Base-by-base conservation (phyloP, 2,113 vertebrate genomes). In the Apaloderma vittatum region DNA sequence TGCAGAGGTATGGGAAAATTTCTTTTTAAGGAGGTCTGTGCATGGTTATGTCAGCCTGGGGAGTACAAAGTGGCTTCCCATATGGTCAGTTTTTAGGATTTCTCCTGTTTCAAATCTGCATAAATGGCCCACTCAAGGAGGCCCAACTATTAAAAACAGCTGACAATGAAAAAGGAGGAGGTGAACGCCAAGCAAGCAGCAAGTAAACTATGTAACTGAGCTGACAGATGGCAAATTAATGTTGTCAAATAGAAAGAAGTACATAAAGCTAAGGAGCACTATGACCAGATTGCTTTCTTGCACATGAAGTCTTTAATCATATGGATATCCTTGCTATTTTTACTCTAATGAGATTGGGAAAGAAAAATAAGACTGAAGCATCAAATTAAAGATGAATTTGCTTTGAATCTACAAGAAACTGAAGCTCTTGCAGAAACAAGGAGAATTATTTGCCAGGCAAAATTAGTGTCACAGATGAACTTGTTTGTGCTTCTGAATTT, bases 201-300 rank as follows among this genome's bases (percentile, higher is more conserved):
- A 86, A 97, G 92, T 96, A 95, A 95, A 95, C 91, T 93, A 94
- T 97, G 94, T 84, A 95, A 97, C 94, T 95, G 94, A 95, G 84
- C 76, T 96, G 97, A 97, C 95, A 97, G 96, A 95, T 97, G 97
- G 96, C 95, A 97, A 96, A 92, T 94, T 97, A 97, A 97, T 97
- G 86, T 94, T 97, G 96, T 97, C 97, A 97, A 96, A 96, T 93
- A 91, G 95, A 96, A 97, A 96, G 92, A 80, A 84, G 93, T 96
- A 97, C 80, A 94, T 96, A 96, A 93, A 94, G 94, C 93, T 96
- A 96, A 94, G 95, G 88, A 96, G 91, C 83, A 95, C 91, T 90
- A 88, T 92, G 94, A 91, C 81, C 89, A 97, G 96, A 96, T 97
- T 94, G 96, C 93, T 96, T 95, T 90, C 94, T 90, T 70, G 67